Evolutionary conservation across 1,140 invertebrate species (phyloP), one percentile per base, ranked within the genome.

Genomic region (Philotrypesis tridentata): DNA sequence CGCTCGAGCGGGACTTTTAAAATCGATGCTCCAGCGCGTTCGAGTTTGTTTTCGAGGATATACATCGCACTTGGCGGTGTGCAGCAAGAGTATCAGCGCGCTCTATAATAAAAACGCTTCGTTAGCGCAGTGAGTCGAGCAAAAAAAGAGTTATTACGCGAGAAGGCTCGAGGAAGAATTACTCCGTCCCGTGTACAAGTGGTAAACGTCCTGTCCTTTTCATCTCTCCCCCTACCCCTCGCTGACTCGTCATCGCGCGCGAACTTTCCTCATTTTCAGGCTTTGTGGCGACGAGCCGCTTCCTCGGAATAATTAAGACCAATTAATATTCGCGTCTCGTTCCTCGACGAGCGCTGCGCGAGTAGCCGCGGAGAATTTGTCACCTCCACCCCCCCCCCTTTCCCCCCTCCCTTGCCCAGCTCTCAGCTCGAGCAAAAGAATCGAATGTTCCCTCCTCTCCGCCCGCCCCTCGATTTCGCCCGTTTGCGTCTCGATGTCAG

Each of bases 321-420:
- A 78, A 84, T 83, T 85, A 78, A 75, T 79, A 76, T 81, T 77
- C 71, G 23, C 48, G 29, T 60, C 71, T 75, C 82, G 83, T 84
- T 83, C 73, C 61, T 79, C 55, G 25, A 2, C 9, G 43, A 31
- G 25, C 17, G 43, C 31, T n/a, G 9, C 55, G 14, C 60, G 1
- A 67, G 63, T 14, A 61, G 60, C 23, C 60, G 78, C n/a, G n/a
- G n/a, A 33, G 37, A 61, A 63, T 55, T 80, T 80, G 68, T 71
- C 61, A 80, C 60, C 70, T 81, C 63, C 60, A 27, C 37, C 12
- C 33, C 60, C n/a, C 14, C 65, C 37, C 25, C 61, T 25, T 37
- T 37, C 9, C 33, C 33, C n/a, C n/a, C n/a, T n/a, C n/a, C n/a
- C n/a, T n/a, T n/a, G n/a, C n/a, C n/a, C n/a, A n/a, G n/a, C 71